Base-by-base conservation (phyloP, 1,140 invertebrate species). In the Drosophila pectinifera region DNA sequence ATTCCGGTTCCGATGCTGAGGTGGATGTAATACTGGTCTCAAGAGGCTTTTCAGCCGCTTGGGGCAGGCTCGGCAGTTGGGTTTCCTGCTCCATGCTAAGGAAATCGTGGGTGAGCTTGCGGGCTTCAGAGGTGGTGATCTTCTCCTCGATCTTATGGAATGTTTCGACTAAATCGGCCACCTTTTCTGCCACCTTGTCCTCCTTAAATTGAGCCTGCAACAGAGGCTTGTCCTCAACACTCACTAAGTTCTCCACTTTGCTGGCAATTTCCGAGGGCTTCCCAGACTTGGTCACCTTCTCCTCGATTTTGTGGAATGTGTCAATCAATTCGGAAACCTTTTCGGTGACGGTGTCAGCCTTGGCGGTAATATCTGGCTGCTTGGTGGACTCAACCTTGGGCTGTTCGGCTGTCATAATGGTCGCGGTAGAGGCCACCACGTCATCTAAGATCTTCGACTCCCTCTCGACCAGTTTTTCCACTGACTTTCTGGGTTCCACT, bases 51-150 rank as follows among this genome's bases (percentile, higher is more conserved):
- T 86, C 74, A 8, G 51, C 7, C 26, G 45, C 24, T 24, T 56
- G 46, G 0, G 43, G 70, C 20, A 73, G 28, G 22, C 75, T 82
- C 3, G 79, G 69, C 45, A 91, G 22, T 42, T 91, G 90, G 10
- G 46, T 73, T 67, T 90, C 73, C 57, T 91, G 86, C 38, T 91
- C 90, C 83, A 85, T 91, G 62, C 56, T 68, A 0, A 91, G 59
- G 38, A 91, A 91, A 69, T 91, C 90, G 38, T 85, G 75, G 7
- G 90, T 91, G n/a, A 78, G 34, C 73, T 90, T 75, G 31, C 31
- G 73, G 5, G 73, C 49, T 8, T 90, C 81, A 4, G 78, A 18
- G 3, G 57, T 70, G n/a, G 56, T 68, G 5, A 91, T 88, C 13
- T 70, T 46, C 59, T 89, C 74, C 13, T 89, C 84, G 36, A 89